These are phyloP conservation scores for Myripristis jacobus DNA, from an alignment of 2,797 vertebrate genomes.

Conservation along the genomic window DNA sequence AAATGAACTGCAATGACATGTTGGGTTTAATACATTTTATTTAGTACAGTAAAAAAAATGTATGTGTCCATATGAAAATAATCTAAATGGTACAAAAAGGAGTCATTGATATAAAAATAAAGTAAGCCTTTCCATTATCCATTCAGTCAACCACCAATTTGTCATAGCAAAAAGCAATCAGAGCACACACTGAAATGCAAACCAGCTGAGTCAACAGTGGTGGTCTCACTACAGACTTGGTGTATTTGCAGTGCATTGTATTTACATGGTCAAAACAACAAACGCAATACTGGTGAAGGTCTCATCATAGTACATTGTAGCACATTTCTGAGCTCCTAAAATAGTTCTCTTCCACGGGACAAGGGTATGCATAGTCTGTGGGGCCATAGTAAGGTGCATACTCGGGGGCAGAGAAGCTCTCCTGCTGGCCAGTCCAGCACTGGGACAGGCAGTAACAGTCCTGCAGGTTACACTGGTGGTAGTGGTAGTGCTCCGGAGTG, in stretches of 20 bases:
- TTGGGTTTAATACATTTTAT: conserved; percentile 47
- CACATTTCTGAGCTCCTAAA: conserved; percentile 87
- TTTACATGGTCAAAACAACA: conserved; percentile 47
- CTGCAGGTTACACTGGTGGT: conserved; percentile 76
- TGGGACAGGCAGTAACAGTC: conserved; percentile 78
- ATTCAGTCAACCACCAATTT: conserved; percentile 20
- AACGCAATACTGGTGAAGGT: conserved; percentile 20
- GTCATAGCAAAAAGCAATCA: conserved; percentile 6
- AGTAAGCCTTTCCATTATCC: conserved; percentile 29
- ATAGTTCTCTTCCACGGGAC: conserved; percentile 77
- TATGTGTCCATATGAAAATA: conserved; percentile 66
- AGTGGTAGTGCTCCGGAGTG: conserved; percentile 79
- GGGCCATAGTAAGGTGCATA: conserved; percentile 77
- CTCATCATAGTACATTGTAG: conserved; percentile 85
- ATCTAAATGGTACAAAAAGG: conserved; percentile 39
- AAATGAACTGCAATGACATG: not conserved
- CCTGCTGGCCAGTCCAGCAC: conserved; percentile 73
- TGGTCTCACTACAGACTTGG: not conserved
- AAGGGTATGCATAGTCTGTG: conserved; percentile 82
- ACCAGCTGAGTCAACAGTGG: not conserved
- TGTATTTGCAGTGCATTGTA: conserved; percentile 9
- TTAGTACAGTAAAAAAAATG: conserved; percentile 33
- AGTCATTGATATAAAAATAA: conserved; percentile 48
- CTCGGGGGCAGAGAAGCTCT: conserved; percentile 68
- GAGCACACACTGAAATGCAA: conserved; percentile 30